Evolutionary conservation across 2,888 invertebrate genomes (phyloP), one percentile per base, ranked within the genome.

Genomic region (Calliopum simillimum): DNA sequence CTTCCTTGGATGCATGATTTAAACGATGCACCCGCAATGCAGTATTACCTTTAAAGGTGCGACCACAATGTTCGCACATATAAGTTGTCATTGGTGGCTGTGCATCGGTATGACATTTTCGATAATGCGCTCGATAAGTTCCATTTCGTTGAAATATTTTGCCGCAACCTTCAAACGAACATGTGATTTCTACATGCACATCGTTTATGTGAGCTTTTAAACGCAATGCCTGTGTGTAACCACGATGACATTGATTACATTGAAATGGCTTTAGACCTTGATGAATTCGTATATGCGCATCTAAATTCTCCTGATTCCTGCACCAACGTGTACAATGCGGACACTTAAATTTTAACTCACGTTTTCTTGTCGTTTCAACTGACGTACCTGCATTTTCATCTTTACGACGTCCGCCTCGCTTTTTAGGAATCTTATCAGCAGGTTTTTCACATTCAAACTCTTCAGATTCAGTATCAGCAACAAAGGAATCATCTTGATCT

Each of bases 41-140:
- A 14, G 75, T 73, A 0, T 72, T 61, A 51, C 75, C 76, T 41
- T 70, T 70, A 43, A 73, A 79, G 0, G 74, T 75, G n/a, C 74
- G 74, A 0, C 79, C 79, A 59, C 79, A 79, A 55, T 79, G 78
- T 64, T 79, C 79, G 47, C 79, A 79, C 11, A 78, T 69, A 55
- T 70, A 71, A 47, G 23, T 53, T 47, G 68, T 56, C 1, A 6
- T n/a, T n/a, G 43, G 43, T n/a, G 69, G 71, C 6, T 71, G 62
- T 0, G 66, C 59, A 23, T 72, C 63, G 2, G 73, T 66, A 46
- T 76, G 75, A 33, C 76, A 77, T 13, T 73, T 66, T 0, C 78
- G 74, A 47, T 76, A 78, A 33, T 79, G 77, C 1, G 71, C 58
- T 11, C 73, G 74, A n/a, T 75, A 75, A 0, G 76, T 70, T 21